These are phyloP conservation scores for Ctenicera cuprea DNA, from an alignment of 2,888 invertebrate genomes.

Conservation along the genomic window DNA sequence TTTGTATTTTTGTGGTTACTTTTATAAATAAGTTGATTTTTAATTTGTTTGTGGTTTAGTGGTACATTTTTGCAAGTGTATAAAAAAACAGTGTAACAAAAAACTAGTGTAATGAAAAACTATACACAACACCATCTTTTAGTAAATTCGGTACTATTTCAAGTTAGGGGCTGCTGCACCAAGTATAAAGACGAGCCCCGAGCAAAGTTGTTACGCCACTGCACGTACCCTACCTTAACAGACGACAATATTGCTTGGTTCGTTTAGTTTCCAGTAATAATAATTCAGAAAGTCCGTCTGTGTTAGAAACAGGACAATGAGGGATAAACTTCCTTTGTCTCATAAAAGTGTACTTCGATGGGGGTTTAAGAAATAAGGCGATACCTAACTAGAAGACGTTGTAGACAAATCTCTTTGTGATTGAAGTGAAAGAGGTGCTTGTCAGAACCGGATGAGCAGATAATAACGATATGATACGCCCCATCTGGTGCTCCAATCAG, in stretches of 20 bases:
- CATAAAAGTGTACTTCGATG: conserved; percentile 37
- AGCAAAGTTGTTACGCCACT: too few relatives aligned
- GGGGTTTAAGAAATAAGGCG: conserved; percentile 47
- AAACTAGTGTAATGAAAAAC: too few relatives aligned
- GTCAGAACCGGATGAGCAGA: conserved; percentile 68
- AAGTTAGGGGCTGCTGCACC: too few relatives aligned
- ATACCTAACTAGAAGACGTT: conserved; percentile 48
- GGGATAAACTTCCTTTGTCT: conserved; percentile 33
- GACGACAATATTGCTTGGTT: conserved; percentile 2
- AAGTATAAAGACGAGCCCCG: background rate
- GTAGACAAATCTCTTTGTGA: conserved; percentile 66
- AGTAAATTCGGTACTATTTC: too few relatives aligned
- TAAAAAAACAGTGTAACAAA: too few relatives aligned
- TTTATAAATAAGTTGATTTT: too few relatives aligned
- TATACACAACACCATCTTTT: too few relatives aligned
- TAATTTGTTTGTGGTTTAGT: too few relatives aligned
- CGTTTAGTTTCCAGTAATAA: conserved; percentile 19
- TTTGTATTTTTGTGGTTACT: too few relatives aligned
- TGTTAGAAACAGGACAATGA: conserved; percentile 9
- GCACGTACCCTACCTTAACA: too few relatives aligned
- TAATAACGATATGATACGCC: conserved; percentile 67
- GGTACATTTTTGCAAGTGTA: too few relatives aligned
- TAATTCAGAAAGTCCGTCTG: conserved; percentile 18
- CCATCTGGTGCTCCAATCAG: conserved; percentile 69
- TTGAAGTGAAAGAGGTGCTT: conserved; percentile 63